Evolutionary conservation across 2,888 invertebrate genomes (phyloP).

Genomic region (Nemotelus pantherinus): DNA sequence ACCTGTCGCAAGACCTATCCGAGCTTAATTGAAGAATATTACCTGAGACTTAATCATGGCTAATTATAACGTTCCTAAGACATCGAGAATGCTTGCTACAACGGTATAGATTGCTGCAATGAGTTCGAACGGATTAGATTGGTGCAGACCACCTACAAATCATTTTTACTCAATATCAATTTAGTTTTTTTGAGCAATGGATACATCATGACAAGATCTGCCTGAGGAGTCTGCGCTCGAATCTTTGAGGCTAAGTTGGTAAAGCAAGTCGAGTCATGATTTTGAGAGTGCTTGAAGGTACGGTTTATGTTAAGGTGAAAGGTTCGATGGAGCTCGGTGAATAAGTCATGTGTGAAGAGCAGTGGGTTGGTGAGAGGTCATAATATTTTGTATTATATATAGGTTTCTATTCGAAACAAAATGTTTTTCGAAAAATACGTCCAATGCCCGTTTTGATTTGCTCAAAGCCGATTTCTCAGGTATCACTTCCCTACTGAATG

Average conservation of each 20-base stretch:
- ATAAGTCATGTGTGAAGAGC: no score
- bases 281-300: background rate
- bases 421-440: no score
- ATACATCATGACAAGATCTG: conserved; percentile 22
- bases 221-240: background rate
- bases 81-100: background rate
- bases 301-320: no score
- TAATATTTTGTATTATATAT: no score
- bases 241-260: background rate
- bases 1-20: conserved; percentile 29
- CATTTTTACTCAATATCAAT: conserved; percentile 36
- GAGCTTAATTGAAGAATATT: conserved; percentile 19
- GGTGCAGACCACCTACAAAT: conserved; percentile 41
- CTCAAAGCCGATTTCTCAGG: no score
- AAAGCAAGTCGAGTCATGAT: conserved; percentile 15
- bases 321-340: no score
- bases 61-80: conserved; percentile 32
- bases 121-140: background rate
- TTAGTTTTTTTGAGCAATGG: background rate
- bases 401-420: no score
- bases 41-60: conserved; percentile 24
- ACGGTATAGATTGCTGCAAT: background rate
- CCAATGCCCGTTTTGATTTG: no score
- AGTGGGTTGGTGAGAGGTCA: no score
- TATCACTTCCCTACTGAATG: no score